phyloP scores from a whole-genome alignment of 2,888 invertebrate species.

The Conomelus anceps region DNA sequence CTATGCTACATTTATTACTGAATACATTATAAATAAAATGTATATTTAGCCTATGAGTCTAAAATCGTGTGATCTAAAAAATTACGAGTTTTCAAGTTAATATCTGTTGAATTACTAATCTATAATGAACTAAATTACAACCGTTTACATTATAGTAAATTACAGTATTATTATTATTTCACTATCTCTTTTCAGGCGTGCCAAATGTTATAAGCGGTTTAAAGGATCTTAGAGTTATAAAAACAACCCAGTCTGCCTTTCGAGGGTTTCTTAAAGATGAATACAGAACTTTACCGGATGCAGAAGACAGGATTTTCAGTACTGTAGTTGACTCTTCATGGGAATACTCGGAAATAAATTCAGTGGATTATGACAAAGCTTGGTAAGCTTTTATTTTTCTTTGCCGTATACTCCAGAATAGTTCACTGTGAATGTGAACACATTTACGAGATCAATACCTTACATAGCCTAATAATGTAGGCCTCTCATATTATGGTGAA shows the following conservation, averaged over 20 bases:
- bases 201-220: constrained; percentile 61
- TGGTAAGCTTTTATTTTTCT: constrained; percentile 45
- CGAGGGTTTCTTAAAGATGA: constrained; percentile 73
- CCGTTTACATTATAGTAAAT: too few species aligned
- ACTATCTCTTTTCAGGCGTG: constrained; percentile 42
- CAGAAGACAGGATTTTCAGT: constrained; percentile 69
- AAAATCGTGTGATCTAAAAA: too few species aligned
- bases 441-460: too few species aligned
- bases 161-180: too few species aligned
- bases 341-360: constrained; percentile 59
- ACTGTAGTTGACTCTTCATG: constrained; percentile 69
- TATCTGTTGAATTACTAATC: too few species aligned
- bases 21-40: too few species aligned
- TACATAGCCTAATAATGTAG: too few species aligned
- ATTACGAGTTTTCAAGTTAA: too few species aligned
- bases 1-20: too few species aligned
- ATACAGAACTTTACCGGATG: constrained; percentile 66
- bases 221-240: constrained; percentile 62
- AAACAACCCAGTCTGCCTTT: constrained; percentile 76
- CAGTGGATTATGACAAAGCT: constrained; percentile 60
- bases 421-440: not conserved
- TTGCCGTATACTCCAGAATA: not conserved
- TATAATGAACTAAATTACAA: too few species aligned
- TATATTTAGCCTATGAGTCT: too few species aligned
- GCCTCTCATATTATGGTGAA: too few species aligned